These are phyloP conservation scores for Pegoplata infirma DNA, from an alignment of 2,888 invertebrate species.

Conservation along the genomic window DNA sequence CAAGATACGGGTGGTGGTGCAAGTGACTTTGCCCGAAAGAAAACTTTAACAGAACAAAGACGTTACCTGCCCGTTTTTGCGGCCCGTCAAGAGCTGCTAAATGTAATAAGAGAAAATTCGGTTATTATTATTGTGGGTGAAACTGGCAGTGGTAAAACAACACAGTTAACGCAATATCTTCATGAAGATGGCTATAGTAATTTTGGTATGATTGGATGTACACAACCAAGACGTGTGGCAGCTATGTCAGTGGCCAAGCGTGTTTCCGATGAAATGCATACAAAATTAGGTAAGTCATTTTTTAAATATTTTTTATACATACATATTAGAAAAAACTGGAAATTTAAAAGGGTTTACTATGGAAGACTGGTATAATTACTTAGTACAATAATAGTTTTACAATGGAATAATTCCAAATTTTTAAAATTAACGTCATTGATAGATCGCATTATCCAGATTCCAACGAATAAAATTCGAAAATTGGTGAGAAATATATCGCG, in stretches of 20 bases:
- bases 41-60: constrained; percentile 91
- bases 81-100: constrained; percentile 93
- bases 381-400: too few relatives aligned
- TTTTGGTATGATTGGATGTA: constrained; percentile 97
- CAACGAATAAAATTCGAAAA: too few relatives aligned
- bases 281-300: constrained; percentile 87
- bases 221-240: constrained; percentile 97
- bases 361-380: too few relatives aligned
- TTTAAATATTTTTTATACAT: too few relatives aligned
- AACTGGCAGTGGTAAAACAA: constrained; percentile 87
- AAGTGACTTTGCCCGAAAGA: constrained; percentile 91
- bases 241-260: constrained; percentile 99
- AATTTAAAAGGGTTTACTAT: too few relatives aligned
- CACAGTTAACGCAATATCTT: constrained; percentile 97
- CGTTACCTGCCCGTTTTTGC: constrained; percentile 97
- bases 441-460: too few relatives aligned
- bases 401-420: too few relatives aligned
- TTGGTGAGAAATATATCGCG: too few relatives aligned
- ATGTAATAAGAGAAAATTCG: constrained; percentile 94
- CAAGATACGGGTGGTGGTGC: constrained; percentile 81
- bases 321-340: too few relatives aligned
- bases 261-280: constrained; percentile 98
- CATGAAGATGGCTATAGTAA: constrained; percentile 97
- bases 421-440: too few relatives aligned
- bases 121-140: constrained; percentile 95